phyloP scores from a whole-genome alignment of 1,140 invertebrate species.

The Bradynema listronoti region DNA sequence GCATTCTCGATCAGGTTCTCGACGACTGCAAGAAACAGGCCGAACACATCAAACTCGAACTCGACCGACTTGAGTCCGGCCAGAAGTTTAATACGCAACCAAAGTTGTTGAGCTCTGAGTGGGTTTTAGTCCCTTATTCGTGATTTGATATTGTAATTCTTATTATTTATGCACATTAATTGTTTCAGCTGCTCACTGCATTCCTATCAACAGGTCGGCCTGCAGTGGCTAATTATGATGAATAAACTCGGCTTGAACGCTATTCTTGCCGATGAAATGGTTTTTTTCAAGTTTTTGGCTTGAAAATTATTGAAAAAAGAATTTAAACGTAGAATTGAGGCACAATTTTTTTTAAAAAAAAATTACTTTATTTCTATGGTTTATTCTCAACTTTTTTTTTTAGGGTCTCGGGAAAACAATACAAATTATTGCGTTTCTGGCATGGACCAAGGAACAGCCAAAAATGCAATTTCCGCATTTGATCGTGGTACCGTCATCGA shows the following conservation, averaged over 20 bases:
- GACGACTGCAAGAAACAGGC: slow-evolving; percentile 42
- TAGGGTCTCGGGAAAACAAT: slow-evolving; percentile 52
- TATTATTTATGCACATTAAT: slow-evolving; percentile 10
- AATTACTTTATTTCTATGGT: slow-evolving; percentile 11
- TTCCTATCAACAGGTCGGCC: slow-evolving; percentile 81
- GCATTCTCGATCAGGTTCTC: slow-evolving; percentile 43
- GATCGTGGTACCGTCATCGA: slow-evolving; percentile 51
- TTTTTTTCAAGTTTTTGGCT: slow-evolving; percentile 39
- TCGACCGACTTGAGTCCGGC: slow-evolving; percentile 9
- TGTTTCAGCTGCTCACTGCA: slow-evolving; percentile 62
- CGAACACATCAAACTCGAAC: slow-evolving; percentile 33
- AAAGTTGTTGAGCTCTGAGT: neutral
- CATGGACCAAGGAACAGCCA: slow-evolving; percentile 39
- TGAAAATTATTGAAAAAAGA: neutral
- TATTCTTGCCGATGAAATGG: slow-evolving; percentile 85
- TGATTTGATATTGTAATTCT: too few species aligned
- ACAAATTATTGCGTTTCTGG: slow-evolving; percentile 47
- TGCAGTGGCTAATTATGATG: slow-evolving; percentile 86
- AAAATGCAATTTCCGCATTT: slow-evolving; percentile 40
- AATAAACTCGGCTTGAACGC: slow-evolving; percentile 81
- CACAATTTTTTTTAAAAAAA: neutral
- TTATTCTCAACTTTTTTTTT: too few species aligned
- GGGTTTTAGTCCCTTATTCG: slow-evolving; percentile 8
- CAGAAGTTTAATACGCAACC: neutral
- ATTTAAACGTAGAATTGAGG: neutral